Conservation (phyloP, 2,888 invertebrate genomes). For the Neoitamus cyanurus region DNA sequence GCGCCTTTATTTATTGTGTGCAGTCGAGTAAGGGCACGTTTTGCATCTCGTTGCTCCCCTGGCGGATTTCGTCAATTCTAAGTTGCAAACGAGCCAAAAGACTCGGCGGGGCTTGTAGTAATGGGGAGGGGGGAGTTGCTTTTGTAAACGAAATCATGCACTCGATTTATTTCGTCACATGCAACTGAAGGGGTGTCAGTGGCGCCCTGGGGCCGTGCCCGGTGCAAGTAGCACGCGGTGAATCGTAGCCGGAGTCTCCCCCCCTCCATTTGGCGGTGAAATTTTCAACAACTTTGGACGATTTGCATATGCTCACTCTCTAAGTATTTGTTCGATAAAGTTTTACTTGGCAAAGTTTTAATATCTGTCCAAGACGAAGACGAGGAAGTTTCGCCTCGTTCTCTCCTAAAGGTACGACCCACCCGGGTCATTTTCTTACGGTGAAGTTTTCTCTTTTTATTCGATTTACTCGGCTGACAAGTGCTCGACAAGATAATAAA, state of each 20-base stretch:
- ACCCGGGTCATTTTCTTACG: constrained; percentile 7
- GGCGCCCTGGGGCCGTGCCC: background rate
- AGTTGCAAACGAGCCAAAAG: background rate
- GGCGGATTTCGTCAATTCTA: background rate
- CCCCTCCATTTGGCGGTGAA: constrained; percentile 36
- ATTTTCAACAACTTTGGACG: constrained; percentile 34
- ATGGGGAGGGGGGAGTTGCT: background rate
- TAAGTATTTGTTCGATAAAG: constrained; percentile 35
- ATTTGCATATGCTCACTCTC: constrained; percentile 26
- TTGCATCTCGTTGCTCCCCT: background rate
- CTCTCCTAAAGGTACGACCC: background rate
- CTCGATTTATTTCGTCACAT: constrained; percentile 43
- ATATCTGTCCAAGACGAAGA: constrained; percentile 21
- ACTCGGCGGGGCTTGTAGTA: background rate
- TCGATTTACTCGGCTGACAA: background rate
- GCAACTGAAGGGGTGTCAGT: background rate
- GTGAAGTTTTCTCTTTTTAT: background rate
- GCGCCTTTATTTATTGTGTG: constrained; percentile 29
- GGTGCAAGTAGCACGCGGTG: background rate
- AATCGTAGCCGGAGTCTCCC: no score
- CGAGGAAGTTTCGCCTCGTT: background rate
- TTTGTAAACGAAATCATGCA: constrained; percentile 27
- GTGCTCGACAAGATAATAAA: constrained; percentile 9
- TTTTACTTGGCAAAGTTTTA: constrained; percentile 35
- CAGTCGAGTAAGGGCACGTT: background rate